phyloP scores from a whole-genome alignment of 2,888 invertebrate species.

The Oscheius sp. region DNA sequence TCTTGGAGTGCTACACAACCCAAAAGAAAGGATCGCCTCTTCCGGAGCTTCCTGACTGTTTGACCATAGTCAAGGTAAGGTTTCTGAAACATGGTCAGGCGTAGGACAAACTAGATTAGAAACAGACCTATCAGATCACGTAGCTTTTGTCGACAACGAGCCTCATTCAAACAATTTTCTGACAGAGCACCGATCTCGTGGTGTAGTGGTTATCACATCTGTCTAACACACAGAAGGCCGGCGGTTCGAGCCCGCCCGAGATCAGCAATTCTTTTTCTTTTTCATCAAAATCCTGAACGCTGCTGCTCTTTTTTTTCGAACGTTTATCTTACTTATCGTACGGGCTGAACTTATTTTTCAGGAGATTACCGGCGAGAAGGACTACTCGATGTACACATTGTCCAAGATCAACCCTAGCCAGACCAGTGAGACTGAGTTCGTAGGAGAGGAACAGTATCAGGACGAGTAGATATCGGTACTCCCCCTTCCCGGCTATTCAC shows the following conservation, averaged over 20 bases:
- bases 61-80: constrained; percentile 59
- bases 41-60: constrained; percentile 63
- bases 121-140: too few relatives aligned
- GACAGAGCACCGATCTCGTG: constrained; percentile 29
- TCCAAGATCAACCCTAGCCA: constrained; percentile 42
- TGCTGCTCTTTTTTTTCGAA: not conserved
- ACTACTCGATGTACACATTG: constrained; percentile 66
- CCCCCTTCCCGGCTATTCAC: not conserved
- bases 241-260: constrained; percentile 64
- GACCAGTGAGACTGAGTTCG: constrained; percentile 42
- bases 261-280: constrained; percentile 35
- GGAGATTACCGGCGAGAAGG: constrained; percentile 67
- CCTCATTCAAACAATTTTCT: not conserved
- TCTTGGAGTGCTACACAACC: constrained; percentile 72
- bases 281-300: too few relatives aligned
- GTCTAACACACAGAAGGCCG: constrained; percentile 62
- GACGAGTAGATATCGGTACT: constrained; percentile 39
- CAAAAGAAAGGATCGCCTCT: constrained; percentile 53
- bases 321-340: not conserved
- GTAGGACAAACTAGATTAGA: too few relatives aligned
- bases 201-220: constrained; percentile 61
- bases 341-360: constrained; percentile 38
- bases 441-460: constrained; percentile 46
- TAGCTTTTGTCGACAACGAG: too few relatives aligned
- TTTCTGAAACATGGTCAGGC: not conserved